A percentile compares a stretch with the other conserved stretches of the same genome.
Conservation (phyloP, 2,888 invertebrate species). For the Lasioglossum leucozonium region DNA sequence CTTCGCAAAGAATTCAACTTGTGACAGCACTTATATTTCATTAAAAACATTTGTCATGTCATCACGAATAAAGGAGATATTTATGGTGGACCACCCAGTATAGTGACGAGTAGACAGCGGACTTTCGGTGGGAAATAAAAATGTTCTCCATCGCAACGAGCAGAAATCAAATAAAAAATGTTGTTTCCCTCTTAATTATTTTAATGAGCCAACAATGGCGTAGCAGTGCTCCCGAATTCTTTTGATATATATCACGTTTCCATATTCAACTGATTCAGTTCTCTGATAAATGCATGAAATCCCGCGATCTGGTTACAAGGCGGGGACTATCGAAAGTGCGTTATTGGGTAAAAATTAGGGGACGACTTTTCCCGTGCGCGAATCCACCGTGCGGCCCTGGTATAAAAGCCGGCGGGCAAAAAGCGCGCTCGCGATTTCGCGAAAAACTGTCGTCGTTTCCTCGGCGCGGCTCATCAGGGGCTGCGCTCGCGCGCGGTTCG, state of each 20-base stretch:
- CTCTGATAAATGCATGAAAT: background rate
- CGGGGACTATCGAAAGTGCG: background rate
- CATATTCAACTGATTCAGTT: too few species aligned
- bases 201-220: too few species aligned
- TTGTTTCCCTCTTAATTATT: background rate
- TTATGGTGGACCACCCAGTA: too few species aligned
- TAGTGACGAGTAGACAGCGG: too few species aligned
- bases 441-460: background rate
- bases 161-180: background rate
- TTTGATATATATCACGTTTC: background rate
- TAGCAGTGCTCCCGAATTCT: background rate
- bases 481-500: background rate
- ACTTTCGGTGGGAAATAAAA: too few species aligned
- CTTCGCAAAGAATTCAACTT: too few species aligned
- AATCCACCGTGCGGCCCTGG: too few species aligned
- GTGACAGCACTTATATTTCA: too few species aligned
- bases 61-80: too few species aligned
- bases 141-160: too few species aligned
- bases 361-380: background rate
- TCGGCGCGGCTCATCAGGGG: background rate
- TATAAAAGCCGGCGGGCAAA: background rate
- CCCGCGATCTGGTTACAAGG: background rate
- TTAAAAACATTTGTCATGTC: too few species aligned
- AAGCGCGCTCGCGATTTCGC: background rate
- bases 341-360: background rate